Percentiles rank a stretch among this genome's conserved stretches.
Conservation (phyloP, 2,797 vertebrate genomes). For the Hapalemur alaotrensis region DNA sequence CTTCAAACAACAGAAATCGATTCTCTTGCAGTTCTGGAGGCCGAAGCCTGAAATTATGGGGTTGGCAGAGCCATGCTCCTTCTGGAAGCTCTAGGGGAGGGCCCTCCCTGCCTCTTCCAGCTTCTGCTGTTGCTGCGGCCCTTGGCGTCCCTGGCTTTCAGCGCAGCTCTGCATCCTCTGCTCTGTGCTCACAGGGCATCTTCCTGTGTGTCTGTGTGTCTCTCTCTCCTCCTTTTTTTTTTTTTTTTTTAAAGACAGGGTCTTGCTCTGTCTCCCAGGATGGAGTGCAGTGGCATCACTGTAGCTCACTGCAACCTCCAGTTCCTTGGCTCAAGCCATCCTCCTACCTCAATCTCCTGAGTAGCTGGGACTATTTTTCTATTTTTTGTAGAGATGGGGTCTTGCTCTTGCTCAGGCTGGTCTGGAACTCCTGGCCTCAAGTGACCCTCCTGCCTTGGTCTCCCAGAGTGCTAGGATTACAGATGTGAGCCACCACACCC, state of each 20-base stretch:
- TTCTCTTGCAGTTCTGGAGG: not conserved
- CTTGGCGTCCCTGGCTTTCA: rapidly evolving
- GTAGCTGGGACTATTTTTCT: too few species aligned
- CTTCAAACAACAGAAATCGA: not conserved
- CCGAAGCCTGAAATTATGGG: not conserved
- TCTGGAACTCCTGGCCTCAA: not conserved
- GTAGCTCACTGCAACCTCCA: too few species aligned
- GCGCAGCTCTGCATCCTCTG: not conserved
- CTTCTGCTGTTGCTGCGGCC: rapidly evolving
- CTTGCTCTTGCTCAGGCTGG: too few species aligned
- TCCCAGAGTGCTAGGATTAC: not conserved
- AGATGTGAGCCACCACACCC: too few species aligned
- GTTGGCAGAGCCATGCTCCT: not conserved
- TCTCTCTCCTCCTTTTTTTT: not conserved
- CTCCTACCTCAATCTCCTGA: too few species aligned
- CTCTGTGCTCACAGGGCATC: not conserved
- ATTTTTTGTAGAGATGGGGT: too few species aligned
- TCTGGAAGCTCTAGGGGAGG: rapidly evolving
- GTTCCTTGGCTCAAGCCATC: too few species aligned
- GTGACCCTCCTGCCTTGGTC: not conserved
- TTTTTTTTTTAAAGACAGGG: too few species aligned
- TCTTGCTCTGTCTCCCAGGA: too few species aligned
- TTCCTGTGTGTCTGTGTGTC: not conserved
- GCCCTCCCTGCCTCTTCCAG: rapidly evolving
- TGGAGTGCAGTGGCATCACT: too few species aligned